Base-by-base conservation (phyloP, 1,140 invertebrate genomes). In the Radopholus similis region DNA sequence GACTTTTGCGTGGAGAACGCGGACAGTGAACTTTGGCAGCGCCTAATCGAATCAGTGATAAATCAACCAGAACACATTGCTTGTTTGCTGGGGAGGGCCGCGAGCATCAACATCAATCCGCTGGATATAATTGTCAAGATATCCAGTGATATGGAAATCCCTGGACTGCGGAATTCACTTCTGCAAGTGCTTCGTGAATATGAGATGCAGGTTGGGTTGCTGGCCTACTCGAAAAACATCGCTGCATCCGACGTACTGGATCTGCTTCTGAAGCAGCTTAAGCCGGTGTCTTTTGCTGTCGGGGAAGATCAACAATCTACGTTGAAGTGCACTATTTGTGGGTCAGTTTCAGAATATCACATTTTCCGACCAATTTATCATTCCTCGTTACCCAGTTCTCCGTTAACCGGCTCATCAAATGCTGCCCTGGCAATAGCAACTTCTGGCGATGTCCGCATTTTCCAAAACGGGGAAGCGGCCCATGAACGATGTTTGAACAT, bases 141-240 rank as follows among this genome's bases (percentile, higher is more conserved):
- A 73, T 87, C 89, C 73, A 86, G 88, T 2, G 88, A 88, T 1
- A 89, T 91, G 82, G 86, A 90, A 83, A 94, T 97, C 74, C 90
- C 90, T 53, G 90, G 91, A 15, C 83, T 98, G 1, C 89, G 93
- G 72, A 89, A 92, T 77, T 91, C 92, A 3, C 84, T 98, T 3
- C 90, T 93, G 0, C 95, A 95, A 85, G 93, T 98, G 87, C 88
- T 98, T 83, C 89, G 90, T 78, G 93, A 97, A 83, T 96, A 94
- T 81, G 92, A 91, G 83, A 84, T 96, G 37, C 93, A 95, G 85
- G 88, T 89, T 2, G 60, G 66, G 13, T 53, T 77, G 32, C 51
- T 74, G 13, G 53, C 58, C 23, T 72, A 74, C 34, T 80, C 74
- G 23, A 38, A 67, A 35, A 28, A 37, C 23, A 59, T 71, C 3